Conservation (phyloP, 1,140 invertebrate genomes). For the Drosophila persimilis region DNA sequence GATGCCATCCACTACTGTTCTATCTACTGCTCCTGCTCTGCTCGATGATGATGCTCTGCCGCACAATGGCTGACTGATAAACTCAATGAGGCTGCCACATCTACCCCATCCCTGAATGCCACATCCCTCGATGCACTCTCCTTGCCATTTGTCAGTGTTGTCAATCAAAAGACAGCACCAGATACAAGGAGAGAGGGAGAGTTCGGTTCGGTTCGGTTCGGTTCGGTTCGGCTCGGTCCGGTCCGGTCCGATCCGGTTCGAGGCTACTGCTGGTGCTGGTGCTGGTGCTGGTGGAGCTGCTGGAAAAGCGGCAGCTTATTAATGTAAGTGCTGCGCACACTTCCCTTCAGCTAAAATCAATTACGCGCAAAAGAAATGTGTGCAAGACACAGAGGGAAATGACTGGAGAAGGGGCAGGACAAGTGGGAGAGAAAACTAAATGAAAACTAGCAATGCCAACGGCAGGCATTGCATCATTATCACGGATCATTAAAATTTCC, state of each 20-base stretch:
- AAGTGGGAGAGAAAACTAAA: slow-evolving; percentile 34
- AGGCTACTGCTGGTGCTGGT: too few species aligned
- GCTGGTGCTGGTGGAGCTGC: background rate
- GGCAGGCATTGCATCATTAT: slow-evolving; percentile 67
- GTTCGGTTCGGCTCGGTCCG: background rate
- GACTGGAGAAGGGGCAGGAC: too few species aligned
- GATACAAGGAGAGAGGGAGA: background rate
- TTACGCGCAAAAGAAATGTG: slow-evolving; percentile 35
- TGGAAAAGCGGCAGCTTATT: slow-evolving; percentile 35
- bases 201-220: too few species aligned
- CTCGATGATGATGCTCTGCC: background rate
- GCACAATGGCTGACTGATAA: slow-evolving; percentile 58
- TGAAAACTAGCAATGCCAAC: slow-evolving; percentile 51
- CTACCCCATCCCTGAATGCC: slow-evolving; percentile 1
- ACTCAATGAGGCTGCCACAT: slow-evolving; percentile 36
- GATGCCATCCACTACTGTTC: too few species aligned
- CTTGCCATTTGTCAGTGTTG: slow-evolving; percentile 63
- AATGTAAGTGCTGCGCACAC: slow-evolving; percentile 41
- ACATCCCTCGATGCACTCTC: slow-evolving; percentile 41
- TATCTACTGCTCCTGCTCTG: too few species aligned
- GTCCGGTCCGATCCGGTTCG: background rate
- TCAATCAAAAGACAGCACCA: slow-evolving; percentile 56
- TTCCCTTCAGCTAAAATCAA: slow-evolving; percentile 51
- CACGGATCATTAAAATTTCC: slow-evolving; percentile 77
- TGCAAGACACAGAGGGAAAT: background rate